phyloP scores from a whole-genome alignment of 2,113 vertebrate genomes.

The Lycaon pictus region DNA sequence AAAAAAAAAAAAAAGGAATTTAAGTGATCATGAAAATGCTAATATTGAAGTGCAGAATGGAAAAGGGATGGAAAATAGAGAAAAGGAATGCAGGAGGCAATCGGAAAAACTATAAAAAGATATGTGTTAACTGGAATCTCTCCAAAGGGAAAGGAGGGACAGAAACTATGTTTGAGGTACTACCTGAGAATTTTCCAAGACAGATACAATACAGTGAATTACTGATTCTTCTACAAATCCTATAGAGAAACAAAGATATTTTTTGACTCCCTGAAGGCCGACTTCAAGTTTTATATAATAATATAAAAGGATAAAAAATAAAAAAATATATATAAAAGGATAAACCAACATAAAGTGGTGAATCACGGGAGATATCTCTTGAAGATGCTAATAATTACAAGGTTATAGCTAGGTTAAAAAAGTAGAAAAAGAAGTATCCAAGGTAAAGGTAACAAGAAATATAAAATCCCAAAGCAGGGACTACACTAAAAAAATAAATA shows the following conservation, averaged over 20 bases:
- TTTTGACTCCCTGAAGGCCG: neutral
- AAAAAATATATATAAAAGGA: neutral
- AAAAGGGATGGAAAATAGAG: neutral
- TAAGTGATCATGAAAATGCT: neutral
- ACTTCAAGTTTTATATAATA: neutral
- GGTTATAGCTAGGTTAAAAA: neutral
- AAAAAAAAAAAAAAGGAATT: no score
- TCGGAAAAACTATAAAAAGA: neutral
- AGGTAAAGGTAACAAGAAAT: neutral
- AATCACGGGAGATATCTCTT: neutral
- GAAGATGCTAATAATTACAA: neutral
- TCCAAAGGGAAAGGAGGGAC: neutral
- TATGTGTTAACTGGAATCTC: neutral
- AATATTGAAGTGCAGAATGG: neutral
- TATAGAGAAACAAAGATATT: neutral
- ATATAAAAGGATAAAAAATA: neutral
- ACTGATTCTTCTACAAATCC: neutral
- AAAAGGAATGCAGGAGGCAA: neutral
- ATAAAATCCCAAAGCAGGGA: neutral
- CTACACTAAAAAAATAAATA: neutral
- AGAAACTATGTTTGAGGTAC: neutral
- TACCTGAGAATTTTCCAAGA: neutral
- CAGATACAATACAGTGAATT: neutral
- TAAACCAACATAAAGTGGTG: neutral
- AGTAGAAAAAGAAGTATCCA: neutral